Conservation (phyloP, 2,113 vertebrate species). For the Cnemophilus loriae region DNA sequence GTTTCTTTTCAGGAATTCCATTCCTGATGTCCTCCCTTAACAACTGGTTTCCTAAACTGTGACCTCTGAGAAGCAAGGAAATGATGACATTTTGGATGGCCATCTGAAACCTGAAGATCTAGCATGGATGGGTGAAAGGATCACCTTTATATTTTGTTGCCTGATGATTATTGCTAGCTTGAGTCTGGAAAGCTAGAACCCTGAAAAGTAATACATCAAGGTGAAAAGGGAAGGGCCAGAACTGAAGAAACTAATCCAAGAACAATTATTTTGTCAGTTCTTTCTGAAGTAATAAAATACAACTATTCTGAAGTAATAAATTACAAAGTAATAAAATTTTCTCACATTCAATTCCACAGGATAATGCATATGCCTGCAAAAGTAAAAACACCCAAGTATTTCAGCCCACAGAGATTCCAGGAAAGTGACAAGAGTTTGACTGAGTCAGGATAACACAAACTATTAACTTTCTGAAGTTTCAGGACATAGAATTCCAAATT, state of each 20-base stretch:
- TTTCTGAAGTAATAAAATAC: conserved; percentile 11
- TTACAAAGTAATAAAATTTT: neutral
- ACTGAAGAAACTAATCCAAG: neutral
- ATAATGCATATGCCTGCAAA: conserved; percentile 35
- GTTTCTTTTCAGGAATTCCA: neutral
- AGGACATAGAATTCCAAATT: conserved; percentile 36
- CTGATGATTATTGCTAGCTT: neutral
- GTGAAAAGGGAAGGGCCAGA: neutral
- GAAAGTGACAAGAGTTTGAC: conserved; percentile 44
- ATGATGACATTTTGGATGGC: neutral
- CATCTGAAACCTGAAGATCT: neutral
- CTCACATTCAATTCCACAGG: neutral
- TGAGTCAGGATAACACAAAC: conserved; percentile 39
- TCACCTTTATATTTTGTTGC: neutral
- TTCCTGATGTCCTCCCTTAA: neutral
- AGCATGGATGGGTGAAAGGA: neutral
- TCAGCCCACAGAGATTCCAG: conserved; percentile 42
- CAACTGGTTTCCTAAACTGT: neutral
- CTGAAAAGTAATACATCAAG: neutral
- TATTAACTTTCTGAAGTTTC: conserved; percentile 38
- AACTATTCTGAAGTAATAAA: conserved; percentile 13
- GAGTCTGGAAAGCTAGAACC: neutral
- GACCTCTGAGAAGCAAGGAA: neutral
- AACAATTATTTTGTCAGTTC: neutral
- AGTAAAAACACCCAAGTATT: conserved; percentile 34